Evolutionary conservation across 2,113 vertebrate genomes (phyloP), one percentile per base, ranked within the genome.

Genomic region (Tapirus terrestris): DNA sequence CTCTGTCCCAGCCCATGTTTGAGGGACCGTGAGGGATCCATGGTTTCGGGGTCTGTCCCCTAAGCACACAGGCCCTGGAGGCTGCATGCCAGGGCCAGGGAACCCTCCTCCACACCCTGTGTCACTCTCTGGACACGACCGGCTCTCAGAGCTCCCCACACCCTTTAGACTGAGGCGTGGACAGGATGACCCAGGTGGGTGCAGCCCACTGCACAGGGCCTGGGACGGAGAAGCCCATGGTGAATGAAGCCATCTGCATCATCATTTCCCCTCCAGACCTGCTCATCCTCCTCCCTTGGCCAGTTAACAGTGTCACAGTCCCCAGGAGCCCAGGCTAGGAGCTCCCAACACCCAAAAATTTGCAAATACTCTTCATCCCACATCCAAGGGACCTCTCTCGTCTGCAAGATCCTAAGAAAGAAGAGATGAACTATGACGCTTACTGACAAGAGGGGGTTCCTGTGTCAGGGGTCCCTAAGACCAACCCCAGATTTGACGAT

Each of bases 161-260:
- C 29, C 27, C 87, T 45, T 56, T 0, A 27, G 51, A 58, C 81
- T 80, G 27, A 77, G 90, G n/a, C 23, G 14, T 48, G 53, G 86
- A n/a, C 5, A 31, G 56, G 67, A 14, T 2, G 58, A 21, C 7
- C 76, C 58, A 0, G 1, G 45, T 13, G 12, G 21, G 65, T 6
- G 48, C 1, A 1, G 23, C 67, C 58, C 31, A 45, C 8, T 0
- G 65, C 18, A 1, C 13, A 0, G 23, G 79, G 60, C 29, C 53
- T 29, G 14, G 29, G 14, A 33, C 6, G 1, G 18, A 45, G 61
- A 56, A 56, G 67, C 61, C 67, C 23, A 91, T 36, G 0, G 6
- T 0, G 53, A 39, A 9, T 2, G 36, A 65, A 48, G 43, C 17
- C 51, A 2, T 10, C 3, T 6, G 29, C 72, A 17, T 29, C 65